Evolutionary conservation across 2,888 invertebrate genomes (phyloP).

Genomic region (Plagodis pulveraria): DNA sequence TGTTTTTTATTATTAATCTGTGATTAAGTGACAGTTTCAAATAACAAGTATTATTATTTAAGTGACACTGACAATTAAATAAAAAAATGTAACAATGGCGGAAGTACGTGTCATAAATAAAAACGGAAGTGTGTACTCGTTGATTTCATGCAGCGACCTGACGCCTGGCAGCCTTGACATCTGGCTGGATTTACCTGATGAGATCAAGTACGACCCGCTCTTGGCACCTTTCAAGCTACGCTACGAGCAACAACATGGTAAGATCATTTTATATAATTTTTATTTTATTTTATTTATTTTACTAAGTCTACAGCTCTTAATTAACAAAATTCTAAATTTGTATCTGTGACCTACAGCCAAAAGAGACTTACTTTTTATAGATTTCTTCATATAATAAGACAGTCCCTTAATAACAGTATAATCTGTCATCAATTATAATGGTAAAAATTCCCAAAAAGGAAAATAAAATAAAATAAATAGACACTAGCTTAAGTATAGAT

Average conservation of each 20-base stretch:
- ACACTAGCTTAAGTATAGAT: too few relatives aligned
- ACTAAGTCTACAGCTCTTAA: too few relatives aligned
- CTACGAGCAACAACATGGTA: slow-evolving; percentile 81
- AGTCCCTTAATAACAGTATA: too few relatives aligned
- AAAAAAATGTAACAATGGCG: slow-evolving; percentile 50
- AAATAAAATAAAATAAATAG: too few relatives aligned
- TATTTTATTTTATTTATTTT: neutral
- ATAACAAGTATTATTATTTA: too few relatives aligned
- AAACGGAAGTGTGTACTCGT: slow-evolving; percentile 67
- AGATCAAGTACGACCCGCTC: slow-evolving; percentile 87
- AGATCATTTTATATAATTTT: slow-evolving; percentile 34
- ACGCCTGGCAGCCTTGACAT: slow-evolving; percentile 86
- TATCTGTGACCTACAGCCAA: too few relatives aligned
- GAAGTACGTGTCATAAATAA: slow-evolving; percentile 47
- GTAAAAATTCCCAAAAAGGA: too few relatives aligned
- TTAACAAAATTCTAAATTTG: too few relatives aligned
- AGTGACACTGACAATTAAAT: slow-evolving; percentile 11
- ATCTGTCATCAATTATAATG: too few relatives aligned
- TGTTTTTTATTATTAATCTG: too few relatives aligned
- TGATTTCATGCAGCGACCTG: slow-evolving; percentile 82
- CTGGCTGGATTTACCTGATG: slow-evolving; percentile 87
- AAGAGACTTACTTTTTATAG: too few relatives aligned
- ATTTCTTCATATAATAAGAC: too few relatives aligned
- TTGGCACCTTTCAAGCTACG: slow-evolving; percentile 85
- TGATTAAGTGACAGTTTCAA: neutral